Evolutionary conservation across 2,888 invertebrate genomes (phyloP).

Genomic region (Tetragonula carbonaria): DNA sequence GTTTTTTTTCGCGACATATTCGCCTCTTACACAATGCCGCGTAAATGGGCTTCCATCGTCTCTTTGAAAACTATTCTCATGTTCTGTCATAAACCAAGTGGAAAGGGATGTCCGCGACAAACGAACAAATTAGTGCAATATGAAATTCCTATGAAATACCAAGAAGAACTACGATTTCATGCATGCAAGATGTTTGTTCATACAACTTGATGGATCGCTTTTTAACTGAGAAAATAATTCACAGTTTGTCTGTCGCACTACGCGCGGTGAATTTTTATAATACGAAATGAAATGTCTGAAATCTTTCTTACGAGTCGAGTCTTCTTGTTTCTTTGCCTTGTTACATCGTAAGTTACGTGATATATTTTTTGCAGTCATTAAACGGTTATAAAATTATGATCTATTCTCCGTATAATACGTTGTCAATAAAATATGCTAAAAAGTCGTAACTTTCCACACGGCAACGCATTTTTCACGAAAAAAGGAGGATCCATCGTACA

Average conservation of each 20-base stretch:
- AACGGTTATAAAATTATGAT: background rate
- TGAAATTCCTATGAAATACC: slow-evolving; percentile 25
- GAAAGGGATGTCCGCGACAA: slow-evolving; percentile 37
- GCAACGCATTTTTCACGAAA: slow-evolving; percentile 52
- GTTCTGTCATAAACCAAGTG: slow-evolving; percentile 12
- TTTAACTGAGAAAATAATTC: background rate
- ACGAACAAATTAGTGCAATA: slow-evolving; percentile 44
- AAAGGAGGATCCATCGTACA: slow-evolving; percentile 22
- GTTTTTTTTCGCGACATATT: slow-evolving; percentile 32
- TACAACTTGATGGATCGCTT: background rate
- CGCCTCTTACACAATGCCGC: slow-evolving; percentile 49
- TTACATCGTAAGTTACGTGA: background rate
- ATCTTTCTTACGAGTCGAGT: background rate
- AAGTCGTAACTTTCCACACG: slow-evolving; percentile 25
- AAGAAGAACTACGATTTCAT: slow-evolving; percentile 7
- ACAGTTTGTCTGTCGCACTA: background rate
- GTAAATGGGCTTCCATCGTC: slow-evolving; percentile 42
- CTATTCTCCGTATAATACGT: slow-evolving; percentile 19
- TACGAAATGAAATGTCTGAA: too few relatives aligned
- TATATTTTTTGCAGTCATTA: background rate
- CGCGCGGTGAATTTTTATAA: too few relatives aligned
- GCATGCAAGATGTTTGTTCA: slow-evolving; percentile 1
- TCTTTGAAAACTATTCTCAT: slow-evolving; percentile 61
- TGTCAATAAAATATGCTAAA: slow-evolving; percentile 21
- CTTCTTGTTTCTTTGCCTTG: background rate